Conservation (phyloP, 2,113 vertebrate species). For the Parus major region DNA sequence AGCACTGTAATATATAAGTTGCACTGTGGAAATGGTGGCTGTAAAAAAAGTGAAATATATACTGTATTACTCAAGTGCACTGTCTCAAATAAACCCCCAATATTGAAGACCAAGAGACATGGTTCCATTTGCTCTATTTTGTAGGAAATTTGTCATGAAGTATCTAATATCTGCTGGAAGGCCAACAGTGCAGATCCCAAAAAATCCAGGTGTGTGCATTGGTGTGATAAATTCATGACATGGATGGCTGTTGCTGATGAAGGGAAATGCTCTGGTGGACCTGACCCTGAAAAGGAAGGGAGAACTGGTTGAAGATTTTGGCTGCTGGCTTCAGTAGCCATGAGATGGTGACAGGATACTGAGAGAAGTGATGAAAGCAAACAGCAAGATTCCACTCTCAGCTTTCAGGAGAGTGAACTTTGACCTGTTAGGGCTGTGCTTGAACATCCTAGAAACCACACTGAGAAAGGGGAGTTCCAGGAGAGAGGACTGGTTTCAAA, state of each 20-base stretch:
- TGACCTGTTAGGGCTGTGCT: neutral
- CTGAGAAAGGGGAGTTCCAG: neutral
- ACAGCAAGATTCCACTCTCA: neutral
- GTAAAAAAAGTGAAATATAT: neutral
- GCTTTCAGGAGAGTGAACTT: neutral
- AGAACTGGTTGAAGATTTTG: neutral
- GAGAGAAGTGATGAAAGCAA: neutral
- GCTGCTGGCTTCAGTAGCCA: neutral
- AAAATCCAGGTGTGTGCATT: neutral
- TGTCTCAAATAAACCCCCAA: neutral
- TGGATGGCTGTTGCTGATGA: neutral
- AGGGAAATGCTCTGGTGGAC: neutral
- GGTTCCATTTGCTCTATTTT: neutral
- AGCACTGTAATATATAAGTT: neutral
- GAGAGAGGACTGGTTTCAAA: neutral
- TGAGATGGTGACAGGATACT: neutral
- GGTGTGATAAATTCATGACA: neutral
- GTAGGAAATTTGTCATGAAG: neutral
- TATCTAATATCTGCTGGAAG: neutral
- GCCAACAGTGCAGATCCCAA: neutral
- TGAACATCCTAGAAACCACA: neutral
- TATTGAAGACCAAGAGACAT: neutral
- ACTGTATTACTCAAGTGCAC: neutral
- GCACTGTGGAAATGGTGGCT: neutral
- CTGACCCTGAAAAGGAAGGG: neutral